Evolutionary conservation across 2,797 vertebrate genomes (phyloP).

Genomic region (Neopelma chrysocephalum): DNA sequence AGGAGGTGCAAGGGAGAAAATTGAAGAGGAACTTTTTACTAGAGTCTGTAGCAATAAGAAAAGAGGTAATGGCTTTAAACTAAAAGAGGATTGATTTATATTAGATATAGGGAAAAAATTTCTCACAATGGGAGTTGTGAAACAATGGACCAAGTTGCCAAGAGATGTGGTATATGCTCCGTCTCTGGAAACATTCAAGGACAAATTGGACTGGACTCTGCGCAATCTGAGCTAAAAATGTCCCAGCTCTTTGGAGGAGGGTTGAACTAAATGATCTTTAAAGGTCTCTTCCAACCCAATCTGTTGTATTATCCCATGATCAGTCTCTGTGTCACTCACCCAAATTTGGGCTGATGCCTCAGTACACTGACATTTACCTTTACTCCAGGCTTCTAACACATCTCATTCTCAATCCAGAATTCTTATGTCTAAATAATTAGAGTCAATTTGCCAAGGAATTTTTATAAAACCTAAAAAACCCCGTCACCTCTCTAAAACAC

Average conservation of each 20-base stretch:
- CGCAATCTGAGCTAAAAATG: not conserved
- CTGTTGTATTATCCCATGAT: fast-evolving
- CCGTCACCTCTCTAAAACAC: not conserved
- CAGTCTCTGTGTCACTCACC: not conserved
- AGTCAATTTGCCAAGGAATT: not conserved
- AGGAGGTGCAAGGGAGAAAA: too few species aligned
- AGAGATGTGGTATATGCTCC: not conserved
- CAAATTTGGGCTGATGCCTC: not conserved
- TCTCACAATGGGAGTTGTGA: not conserved
- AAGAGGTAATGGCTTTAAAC: not conserved
- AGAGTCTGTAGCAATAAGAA: not conserved
- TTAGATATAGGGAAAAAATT: not conserved
- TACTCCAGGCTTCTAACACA: not conserved
- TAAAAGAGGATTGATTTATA: not conserved
- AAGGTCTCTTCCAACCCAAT: not conserved
- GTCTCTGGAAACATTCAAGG: not conserved
- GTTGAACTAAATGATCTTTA: not conserved
- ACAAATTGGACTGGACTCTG: not conserved
- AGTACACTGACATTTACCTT: not conserved
- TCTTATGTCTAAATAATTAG: not conserved
- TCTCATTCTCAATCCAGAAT: not conserved
- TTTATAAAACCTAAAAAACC: not conserved
- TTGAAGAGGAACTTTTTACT: not conserved
- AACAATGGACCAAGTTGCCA: not conserved
- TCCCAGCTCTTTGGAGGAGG: not conserved